Evolutionary conservation across 2,113 vertebrate genomes (phyloP).

Genomic region (Sturnira hondurensis): DNA sequence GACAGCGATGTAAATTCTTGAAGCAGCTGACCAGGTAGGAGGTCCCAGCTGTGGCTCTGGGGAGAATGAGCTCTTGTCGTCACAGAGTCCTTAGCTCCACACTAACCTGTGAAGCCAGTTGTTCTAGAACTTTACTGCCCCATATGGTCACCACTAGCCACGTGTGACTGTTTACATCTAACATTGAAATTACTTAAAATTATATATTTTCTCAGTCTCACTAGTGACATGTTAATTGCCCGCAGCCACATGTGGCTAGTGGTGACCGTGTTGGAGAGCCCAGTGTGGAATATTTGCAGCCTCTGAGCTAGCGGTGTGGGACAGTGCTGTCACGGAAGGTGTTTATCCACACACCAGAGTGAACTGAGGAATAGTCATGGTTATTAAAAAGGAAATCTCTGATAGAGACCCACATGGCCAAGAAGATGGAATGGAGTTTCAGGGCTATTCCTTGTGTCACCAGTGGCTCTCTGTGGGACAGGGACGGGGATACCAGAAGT

Average conservation of each 20-base stretch:
- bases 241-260: background rate
- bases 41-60: background rate
- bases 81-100: background rate
- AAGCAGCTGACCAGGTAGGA: background rate
- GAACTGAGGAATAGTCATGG: background rate
- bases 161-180: background rate
- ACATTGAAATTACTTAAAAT: background rate
- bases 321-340: background rate
- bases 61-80: background rate
- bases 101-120: fast-evolving
- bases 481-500: no score
- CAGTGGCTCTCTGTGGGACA: background rate
- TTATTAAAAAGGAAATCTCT: background rate
- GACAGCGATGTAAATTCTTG: background rate
- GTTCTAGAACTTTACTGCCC: background rate
- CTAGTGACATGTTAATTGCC: background rate
- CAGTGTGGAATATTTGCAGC: background rate
- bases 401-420: background rate
- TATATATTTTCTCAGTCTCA: background rate
- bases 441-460: background rate
- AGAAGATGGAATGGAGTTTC: background rate
- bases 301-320: background rate
- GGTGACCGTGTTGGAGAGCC: background rate
- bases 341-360: background rate
- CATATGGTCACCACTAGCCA: background rate